Conservation (phyloP, 2,797 vertebrate species). For the Halcyon leucocephala region DNA sequence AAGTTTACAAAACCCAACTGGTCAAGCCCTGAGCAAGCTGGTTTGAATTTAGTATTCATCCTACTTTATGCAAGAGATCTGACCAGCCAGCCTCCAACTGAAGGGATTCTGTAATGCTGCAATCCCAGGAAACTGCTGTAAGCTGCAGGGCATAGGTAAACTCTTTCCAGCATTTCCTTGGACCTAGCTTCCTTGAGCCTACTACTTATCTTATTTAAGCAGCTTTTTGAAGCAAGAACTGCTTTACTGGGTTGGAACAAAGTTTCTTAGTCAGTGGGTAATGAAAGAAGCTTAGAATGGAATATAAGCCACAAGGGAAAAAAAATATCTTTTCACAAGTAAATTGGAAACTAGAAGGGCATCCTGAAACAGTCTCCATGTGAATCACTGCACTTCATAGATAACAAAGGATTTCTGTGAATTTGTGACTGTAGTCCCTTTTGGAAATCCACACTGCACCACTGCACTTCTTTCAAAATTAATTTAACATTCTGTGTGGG, state of each 20-base stretch:
- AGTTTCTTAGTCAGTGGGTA: not conserved
- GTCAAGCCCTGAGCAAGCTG: not conserved
- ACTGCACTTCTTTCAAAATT: not conserved
- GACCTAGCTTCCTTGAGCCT: not conserved
- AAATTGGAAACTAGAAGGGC: not conserved
- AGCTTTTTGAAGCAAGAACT: not conserved
- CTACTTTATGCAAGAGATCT: not conserved
- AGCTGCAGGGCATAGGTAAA: not conserved
- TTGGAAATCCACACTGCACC: not conserved
- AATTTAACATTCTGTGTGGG: accelerated
- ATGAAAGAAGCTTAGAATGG: not conserved
- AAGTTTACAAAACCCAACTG: not conserved
- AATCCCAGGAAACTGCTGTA: not conserved
- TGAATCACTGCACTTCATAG: not conserved
- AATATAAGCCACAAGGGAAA: not conserved
- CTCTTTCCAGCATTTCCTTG: not conserved
- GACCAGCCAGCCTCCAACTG: not conserved
- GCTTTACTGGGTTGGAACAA: not conserved
- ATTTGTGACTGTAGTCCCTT: not conserved
- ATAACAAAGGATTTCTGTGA: not conserved
- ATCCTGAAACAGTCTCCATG: not conserved
- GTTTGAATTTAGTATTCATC: not conserved
- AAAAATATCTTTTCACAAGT: not conserved
- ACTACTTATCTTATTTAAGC: not conserved
- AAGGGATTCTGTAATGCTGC: not conserved